Base-by-base conservation (phyloP, 2,888 invertebrate species). In the Volucella inflata region DNA sequence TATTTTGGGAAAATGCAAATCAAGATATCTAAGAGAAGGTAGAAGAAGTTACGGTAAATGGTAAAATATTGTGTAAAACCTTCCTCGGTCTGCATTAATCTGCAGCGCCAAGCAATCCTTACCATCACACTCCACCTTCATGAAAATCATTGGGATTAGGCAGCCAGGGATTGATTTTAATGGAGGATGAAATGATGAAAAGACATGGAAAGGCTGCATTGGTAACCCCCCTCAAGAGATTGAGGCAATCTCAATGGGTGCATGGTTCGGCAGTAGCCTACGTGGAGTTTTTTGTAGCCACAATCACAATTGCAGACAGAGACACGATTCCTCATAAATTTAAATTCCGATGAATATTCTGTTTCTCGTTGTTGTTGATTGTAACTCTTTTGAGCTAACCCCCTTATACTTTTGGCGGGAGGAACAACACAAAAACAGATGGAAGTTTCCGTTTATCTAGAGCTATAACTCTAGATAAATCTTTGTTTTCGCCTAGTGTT, bases 251-350 rank as follows among this genome's bases (percentile, higher is more conserved):
- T 60, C 62, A 42, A 60, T 38, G 16, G 38, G 55, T 17, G 42
- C 55, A 30, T 30, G 55, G 30, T n/a, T 11, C 44, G 44, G 57
- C 48, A 71, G 51, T 59, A 46, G 57, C 77, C 77, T 67, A 68
- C 68, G 72, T 62, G 46, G 76, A 71, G n/a, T 46, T 48, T 38
- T 36, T 14, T 36, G 14, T 44, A 40, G 46, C 38, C 64, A 36
- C 44, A 67, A 57, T 70, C 57, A 46, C 46, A 57, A 17, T 64
- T 70, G 46, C 17, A 70, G 65, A 53, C 70, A 71, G 59, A 70
- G 70, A 71, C 80, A 84, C 75, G 84, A 84, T 84, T 80, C 80
- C 44, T 84, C 84, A 80, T 80, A 84, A 84, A 84, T 84, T 84
- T 75, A 75, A 84, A 80, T 84, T 84, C 80, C 84, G 30, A 84